phyloP scores from a whole-genome alignment of 2,888 invertebrate genomes.

The Erebia palarica region DNA sequence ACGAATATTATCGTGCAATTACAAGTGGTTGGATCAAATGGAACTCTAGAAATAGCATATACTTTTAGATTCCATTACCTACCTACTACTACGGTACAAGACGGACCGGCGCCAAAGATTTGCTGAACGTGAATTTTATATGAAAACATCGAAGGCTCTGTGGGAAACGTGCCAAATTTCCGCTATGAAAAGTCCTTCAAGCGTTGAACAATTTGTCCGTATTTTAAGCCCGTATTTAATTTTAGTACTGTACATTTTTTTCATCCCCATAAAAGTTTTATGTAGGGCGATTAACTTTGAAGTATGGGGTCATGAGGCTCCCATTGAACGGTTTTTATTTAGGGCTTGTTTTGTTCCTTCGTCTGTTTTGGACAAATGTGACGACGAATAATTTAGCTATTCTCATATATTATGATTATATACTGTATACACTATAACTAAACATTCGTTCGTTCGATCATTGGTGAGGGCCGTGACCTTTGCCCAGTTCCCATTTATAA shows the following conservation, averaged over 20 bases:
- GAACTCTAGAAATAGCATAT: not conserved
- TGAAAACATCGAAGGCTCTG: slow-evolving; percentile 4
- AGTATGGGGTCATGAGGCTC: not conserved
- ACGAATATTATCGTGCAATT: too few species aligned
- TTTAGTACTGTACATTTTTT: slow-evolving; percentile 3
- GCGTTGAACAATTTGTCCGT: slow-evolving; percentile 15
- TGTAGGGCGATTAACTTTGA: not conserved
- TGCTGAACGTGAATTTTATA: not conserved
- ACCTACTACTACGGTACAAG: not conserved
- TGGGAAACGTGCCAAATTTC: slow-evolving; percentile 32
- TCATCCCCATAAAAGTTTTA: not conserved
- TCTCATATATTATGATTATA: too few species aligned
- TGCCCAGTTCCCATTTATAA: too few species aligned
- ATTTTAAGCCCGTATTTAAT: slow-evolving; percentile 23
- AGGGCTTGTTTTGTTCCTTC: too few species aligned
- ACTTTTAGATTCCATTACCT: not conserved
- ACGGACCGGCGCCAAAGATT: slow-evolving; percentile 7
- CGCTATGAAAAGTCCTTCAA: slow-evolving; percentile 33
- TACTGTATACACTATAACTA: too few species aligned
- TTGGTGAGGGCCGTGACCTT: too few species aligned
- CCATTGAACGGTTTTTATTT: too few species aligned
- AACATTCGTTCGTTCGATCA: too few species aligned
- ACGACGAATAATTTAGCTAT: too few species aligned
- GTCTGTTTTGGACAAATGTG: too few species aligned
- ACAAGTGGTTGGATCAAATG: not conserved